Base-by-base conservation (phyloP, 2,888 invertebrate genomes). In the Lacanobia wlatinum region DNA sequence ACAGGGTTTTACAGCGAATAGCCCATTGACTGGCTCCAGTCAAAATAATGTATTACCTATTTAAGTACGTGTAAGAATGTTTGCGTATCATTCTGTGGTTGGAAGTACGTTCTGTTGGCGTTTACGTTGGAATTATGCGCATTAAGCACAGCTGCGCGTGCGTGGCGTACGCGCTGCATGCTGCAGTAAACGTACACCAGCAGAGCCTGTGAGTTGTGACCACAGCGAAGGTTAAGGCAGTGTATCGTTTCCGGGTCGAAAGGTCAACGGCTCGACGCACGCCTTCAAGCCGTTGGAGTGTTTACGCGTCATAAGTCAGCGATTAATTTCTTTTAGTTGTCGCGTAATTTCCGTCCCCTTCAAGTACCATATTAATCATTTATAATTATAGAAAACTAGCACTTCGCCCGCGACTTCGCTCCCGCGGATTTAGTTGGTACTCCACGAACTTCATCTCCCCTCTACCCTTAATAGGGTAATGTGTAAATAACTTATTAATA, bases 191-290 rank as follows among this genome's bases (percentile, higher is more conserved):
- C 76, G 79, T 72, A 58, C 46, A 50, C 48, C 69, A 48, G 23
- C 61, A 62, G 67, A 56, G 56, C 56, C 56, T 58, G 52, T 23
- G 70, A 61, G 64, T 66, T 78, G 70, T 63, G 61, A 69, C 70
- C 73, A 60, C 67, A 63, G 23, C 73, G 91, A 93, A 93, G 93
- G 92, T 89, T 92, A 89, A 84, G 86, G 70, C 85, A 80, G 66
- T 63, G 71, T 80, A 83, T 80, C 75, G 80, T 82, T 93, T 93
- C 93, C 93, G 91, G 88, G 87, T 90, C 75, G 87, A 89, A 91
- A 91, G 90, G 92, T 92, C 90, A 90, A 86, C 89, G 87, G 82
- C 84, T 88, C 67, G n/a, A 58, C 60, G 61, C 78, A 83, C 84
- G 69, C 83, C 82, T 79, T 78, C 79, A 46, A 68, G 40, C 63